Evolutionary conservation across 2,888 invertebrate species (phyloP).

Genomic region (Tenthredo amoena): DNA sequence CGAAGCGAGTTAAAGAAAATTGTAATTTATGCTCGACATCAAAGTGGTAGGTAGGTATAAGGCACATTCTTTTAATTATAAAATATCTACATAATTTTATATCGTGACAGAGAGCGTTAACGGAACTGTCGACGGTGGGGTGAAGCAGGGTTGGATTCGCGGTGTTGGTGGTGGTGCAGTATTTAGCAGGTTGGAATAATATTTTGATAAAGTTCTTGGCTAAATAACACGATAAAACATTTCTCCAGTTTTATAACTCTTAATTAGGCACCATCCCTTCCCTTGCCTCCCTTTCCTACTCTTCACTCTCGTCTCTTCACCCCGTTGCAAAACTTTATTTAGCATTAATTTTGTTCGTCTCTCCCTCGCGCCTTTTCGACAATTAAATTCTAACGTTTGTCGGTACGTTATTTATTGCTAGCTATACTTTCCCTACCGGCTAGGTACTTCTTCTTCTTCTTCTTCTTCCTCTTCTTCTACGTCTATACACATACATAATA

Average conservation of each 20-base stretch:
- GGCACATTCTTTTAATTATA: slow-evolving; percentile 33
- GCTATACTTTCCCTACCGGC: background rate
- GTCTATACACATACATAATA: background rate
- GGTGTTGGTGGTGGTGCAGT: slow-evolving; percentile 21
- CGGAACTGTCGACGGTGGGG: background rate
- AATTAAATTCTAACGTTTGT: slow-evolving; percentile 25
- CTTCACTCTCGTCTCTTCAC: background rate
- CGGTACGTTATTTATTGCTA: slow-evolving; percentile 25
- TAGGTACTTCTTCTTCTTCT: background rate
- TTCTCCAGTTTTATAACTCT: slow-evolving; percentile 40
- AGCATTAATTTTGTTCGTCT: slow-evolving; percentile 9
- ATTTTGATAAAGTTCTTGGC: slow-evolving; percentile 48
- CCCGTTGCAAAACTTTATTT: slow-evolving; percentile 19
- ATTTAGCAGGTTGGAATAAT: slow-evolving; percentile 38
- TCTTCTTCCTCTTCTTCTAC: background rate
- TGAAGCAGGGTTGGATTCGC: background rate
- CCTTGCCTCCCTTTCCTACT: background rate
- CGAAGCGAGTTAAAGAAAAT: slow-evolving; percentile 8
- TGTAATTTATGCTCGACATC: slow-evolving; percentile 17
- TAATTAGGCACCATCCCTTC: slow-evolving; percentile 29
- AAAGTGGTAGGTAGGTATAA: slow-evolving; percentile 3
- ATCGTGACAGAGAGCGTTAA: slow-evolving; percentile 18
- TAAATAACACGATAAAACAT: slow-evolving; percentile 49
- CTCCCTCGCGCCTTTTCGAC: slow-evolving; percentile 7
- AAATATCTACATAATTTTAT: slow-evolving; percentile 43